A percentile compares a stretch with the other conserved stretches of the same genome.
Conservation (phyloP, 2,113 vertebrate genomes). For the Cavia porcellus region DNA sequence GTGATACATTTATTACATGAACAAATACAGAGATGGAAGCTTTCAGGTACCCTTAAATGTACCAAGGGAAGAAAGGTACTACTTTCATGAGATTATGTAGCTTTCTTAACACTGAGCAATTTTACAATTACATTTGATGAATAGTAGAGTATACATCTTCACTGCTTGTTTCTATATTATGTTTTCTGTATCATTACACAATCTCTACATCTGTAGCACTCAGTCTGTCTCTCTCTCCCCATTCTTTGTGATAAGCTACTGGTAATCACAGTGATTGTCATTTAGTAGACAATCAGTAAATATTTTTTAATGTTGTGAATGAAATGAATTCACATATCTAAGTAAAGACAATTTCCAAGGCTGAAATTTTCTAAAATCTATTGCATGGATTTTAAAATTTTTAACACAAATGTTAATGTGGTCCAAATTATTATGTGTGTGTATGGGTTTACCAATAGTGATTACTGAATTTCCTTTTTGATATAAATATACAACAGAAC, state of each 20-base stretch:
- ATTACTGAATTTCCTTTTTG: not conserved
- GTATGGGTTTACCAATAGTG: not conserved
- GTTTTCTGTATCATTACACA: not conserved
- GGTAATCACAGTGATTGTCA: not conserved
- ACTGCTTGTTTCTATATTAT: no score
- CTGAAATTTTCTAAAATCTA: not conserved
- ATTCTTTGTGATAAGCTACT: rapidly evolving
- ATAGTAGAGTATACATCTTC: not conserved
- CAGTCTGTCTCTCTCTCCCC: not conserved
- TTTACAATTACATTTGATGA: not conserved
- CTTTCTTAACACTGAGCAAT: not conserved
- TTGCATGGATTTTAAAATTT: not conserved
- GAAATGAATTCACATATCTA: not conserved
- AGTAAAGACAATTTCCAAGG: not conserved
- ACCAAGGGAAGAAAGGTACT: rapidly evolving
- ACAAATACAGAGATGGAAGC: not conserved
- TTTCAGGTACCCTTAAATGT: not conserved
- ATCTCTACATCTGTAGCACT: rapidly evolving
- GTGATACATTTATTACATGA: not conserved
- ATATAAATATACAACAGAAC: not conserved
- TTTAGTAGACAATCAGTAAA: not conserved
- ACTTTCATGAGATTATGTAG: not conserved
- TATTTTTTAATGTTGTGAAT: not conserved
- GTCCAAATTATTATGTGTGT: not conserved
- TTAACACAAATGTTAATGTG: not conserved